Base-by-base conservation (phyloP, 1,140 invertebrate species). In the Drosophila nannoptera region DNA sequence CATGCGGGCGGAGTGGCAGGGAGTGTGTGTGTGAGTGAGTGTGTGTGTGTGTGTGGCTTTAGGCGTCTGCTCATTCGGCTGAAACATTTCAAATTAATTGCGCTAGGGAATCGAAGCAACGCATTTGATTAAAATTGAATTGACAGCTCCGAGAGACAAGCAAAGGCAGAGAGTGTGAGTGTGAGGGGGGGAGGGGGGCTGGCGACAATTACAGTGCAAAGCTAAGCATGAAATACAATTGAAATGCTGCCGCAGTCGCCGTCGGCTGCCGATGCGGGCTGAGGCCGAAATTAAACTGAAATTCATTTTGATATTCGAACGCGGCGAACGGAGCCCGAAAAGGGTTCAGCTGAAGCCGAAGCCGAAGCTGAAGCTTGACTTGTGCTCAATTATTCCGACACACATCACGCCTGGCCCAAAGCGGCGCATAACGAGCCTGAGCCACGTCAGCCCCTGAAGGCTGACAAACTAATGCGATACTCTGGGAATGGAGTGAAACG, bases 31-130 rank as follows among this genome's bases (percentile, higher is more conserved):
- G n/a, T 35, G n/a, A 12, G 12, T 50, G 22, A 16, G 14, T 33
- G 7, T 50, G 8, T 12, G n/a, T 35, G 12, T 50, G 12, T 2
- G 14, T 50, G 32, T 50, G 14, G 8, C 8, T 52, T 12, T 16
- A 16, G 53, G 40, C 59, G 48, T 67, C 40, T 73, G 78, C 52
- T 75, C 73, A 72, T 68, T 82, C 65, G 64, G 45, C 59, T 78
- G 65, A 77, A 86, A 86, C 81, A 86, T 86, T 87, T 87, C 74
- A 87, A 86, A 87, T 86, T 86, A 86, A 86, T 86, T 86, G 81
- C 81, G 77, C 68, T 61, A 67, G 81, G 81, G 81, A 86, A 82
- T 86, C 82, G 82, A 86, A 87, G 81, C 77, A 84, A 78, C 52
- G 67, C 81, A 86, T 87, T 86, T 86, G 82, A 87, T 86, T 86